phyloP scores from a whole-genome alignment of 2,113 vertebrate genomes.

The Ascaphus truei region DNA sequence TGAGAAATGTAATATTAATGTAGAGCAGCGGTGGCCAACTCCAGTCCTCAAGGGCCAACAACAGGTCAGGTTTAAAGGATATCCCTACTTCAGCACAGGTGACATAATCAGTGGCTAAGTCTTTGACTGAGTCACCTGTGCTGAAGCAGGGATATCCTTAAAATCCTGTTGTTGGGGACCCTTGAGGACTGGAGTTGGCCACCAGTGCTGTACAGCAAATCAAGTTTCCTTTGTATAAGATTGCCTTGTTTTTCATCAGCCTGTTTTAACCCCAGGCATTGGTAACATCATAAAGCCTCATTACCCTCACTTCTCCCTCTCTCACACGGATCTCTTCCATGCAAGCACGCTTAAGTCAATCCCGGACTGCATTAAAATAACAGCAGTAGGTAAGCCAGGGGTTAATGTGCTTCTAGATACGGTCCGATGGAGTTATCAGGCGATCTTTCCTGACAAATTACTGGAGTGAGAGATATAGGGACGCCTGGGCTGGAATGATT shows the following conservation, averaged over 20 bases:
- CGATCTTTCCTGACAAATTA: constrained; percentile 64
- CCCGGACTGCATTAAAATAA: not conserved
- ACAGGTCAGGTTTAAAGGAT: no score
- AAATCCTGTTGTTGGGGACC: no score
- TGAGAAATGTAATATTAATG: not conserved
- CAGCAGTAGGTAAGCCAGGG: constrained; percentile 36
- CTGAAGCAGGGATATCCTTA: no score
- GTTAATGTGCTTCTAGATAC: constrained; percentile 53
- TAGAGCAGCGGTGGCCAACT: no score
- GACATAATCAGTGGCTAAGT: no score
- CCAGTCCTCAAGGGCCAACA: no score
- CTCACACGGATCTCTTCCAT: constrained; percentile 1
- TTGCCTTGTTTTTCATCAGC: constrained; percentile 16
- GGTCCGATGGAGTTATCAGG: constrained; percentile 59
- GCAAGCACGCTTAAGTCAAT: constrained; percentile 21
- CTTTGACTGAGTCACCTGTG: no score
- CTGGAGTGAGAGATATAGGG: constrained; percentile 51
- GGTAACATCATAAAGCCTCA: constrained; percentile 31
- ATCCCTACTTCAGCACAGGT: no score
- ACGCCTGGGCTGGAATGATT: constrained; percentile 51
- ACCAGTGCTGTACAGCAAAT: not conserved
- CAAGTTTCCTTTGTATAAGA: not conserved
- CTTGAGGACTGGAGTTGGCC: no score
- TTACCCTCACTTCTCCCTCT: not conserved
- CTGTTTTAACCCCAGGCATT: constrained; percentile 8